Evolutionary conservation across 1,140 invertebrate genomes (phyloP).

Genomic region (Caerostris darwini): DNA sequence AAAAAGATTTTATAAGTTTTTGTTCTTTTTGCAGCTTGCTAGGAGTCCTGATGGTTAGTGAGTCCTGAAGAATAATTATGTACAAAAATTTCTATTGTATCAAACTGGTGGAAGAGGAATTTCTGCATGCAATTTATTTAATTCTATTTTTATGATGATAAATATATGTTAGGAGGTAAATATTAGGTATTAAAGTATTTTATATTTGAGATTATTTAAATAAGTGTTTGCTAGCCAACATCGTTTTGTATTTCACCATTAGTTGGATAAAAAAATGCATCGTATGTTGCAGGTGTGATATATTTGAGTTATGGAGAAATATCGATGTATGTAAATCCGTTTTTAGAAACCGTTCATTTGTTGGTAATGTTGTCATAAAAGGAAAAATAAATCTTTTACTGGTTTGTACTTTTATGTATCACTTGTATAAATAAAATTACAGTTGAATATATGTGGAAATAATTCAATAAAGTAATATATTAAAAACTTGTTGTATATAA

Average conservation of each 20-base stretch:
- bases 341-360: neutral
- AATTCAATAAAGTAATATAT: neutral
- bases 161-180: neutral
- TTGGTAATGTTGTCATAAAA: neutral
- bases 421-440: neutral
- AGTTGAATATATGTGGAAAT: neutral
- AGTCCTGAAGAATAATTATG: neutral
- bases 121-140: neutral
- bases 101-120: neutral
- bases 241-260: neutral
- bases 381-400: neutral
- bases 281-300: neutral
- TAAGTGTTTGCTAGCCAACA: neutral
- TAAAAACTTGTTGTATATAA: too few species aligned
- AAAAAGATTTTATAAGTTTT: neutral
- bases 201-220: conserved; percentile 17
- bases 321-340: neutral
- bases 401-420: neutral
- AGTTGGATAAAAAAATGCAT: neutral
- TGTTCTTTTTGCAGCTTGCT: conserved; percentile 1
- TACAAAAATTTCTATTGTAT: neutral
- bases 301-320: neutral
- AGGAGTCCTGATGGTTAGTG: neutral
- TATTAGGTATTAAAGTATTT: neutral
- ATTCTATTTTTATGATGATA: neutral